A percentile compares a stretch with the other conserved stretches of the same genome.
Evolutionary conservation across 2,797 vertebrate genomes (phyloP).

Genomic region (Telmatherina bonti): DNA sequence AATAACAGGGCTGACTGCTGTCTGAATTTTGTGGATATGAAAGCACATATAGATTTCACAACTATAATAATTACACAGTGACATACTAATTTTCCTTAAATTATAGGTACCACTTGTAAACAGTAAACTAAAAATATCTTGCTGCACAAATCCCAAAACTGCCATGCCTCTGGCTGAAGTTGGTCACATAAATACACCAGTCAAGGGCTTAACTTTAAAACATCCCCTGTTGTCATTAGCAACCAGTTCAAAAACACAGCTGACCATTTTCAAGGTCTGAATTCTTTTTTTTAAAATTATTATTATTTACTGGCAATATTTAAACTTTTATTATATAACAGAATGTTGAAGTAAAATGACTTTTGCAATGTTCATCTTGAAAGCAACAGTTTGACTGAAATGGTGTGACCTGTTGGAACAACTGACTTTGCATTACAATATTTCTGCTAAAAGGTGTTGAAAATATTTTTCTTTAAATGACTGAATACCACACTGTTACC

Average conservation of each 20-base stretch:
- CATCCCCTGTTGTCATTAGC: slow-evolving; percentile 8
- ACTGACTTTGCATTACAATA: background rate
- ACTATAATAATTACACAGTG: slow-evolving; percentile 2
- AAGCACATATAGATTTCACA: background rate
- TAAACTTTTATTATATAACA: slow-evolving; percentile 4
- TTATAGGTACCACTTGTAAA: slow-evolving; percentile 18
- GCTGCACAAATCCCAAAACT: slow-evolving; percentile 1
- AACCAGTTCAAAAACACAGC: slow-evolving; percentile 25
- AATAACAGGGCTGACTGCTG: background rate
- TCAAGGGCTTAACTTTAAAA: slow-evolving; percentile 11
- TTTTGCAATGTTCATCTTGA: background rate
- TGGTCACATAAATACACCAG: slow-evolving; percentile 20
- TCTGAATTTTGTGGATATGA: slow-evolving; percentile 3
- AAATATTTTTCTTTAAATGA: background rate
- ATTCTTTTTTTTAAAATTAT: too few species aligned
- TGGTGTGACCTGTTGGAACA: background rate
- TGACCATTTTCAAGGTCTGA: slow-evolving; percentile 17
- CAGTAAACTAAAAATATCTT: slow-evolving; percentile 5
- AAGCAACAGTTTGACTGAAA: background rate
- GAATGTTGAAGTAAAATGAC: background rate
- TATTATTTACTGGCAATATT: slow-evolving; percentile 18
- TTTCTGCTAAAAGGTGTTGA: background rate
- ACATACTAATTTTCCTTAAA: slow-evolving; percentile 7
- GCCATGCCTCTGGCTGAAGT: slow-evolving; percentile 16
- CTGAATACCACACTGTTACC: background rate